Base-by-base conservation (phyloP, 1,140 invertebrate species). In the Bombus consobrinus region DNA sequence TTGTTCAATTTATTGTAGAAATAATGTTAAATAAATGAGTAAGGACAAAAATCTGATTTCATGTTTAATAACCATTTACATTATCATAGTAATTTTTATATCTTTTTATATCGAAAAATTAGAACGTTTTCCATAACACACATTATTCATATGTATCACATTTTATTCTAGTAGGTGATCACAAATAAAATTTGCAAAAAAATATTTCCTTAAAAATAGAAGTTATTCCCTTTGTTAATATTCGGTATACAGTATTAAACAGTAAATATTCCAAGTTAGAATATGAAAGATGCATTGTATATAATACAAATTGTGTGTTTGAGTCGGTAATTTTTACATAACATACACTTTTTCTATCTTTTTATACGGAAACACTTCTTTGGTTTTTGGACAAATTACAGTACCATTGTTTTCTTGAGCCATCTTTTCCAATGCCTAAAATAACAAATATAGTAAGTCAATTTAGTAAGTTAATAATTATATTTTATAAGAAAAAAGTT, bases 311-410 rank as follows among this genome's bases (percentile, higher is more conserved):
- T 78, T 81, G 72, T 75, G 62, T 82, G 62, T 64, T 53, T 47
- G 59, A 72, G 66, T 90, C 84, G 59, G n/a, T 39, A 15, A 53
- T 34, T 83, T 89, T 97, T 97, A 99, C 98, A 99, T 99, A 39
- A 99, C 98, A 94, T 97, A 99, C 53, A 99, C 98, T 95, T 99
- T 99, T 94, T 99, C 98, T 57, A 98, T 97, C 94, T 98, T 98
- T 92, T 98, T 98, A 93, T 98, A 97, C 68, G 97, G 96, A 95
- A 98, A 99, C 85, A 97, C 96, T 94, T 98, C 97, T 95, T 98
- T 98, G 74, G 98, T 99, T 94, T 98, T 97, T 32, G 98, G 98
- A 94, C 99, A 99, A 78, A 98, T 97, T 47, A 99, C 97, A 91
- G 97, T 97, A 28, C 98, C 98, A 90, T 97, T 97, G 93, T 99